Base-by-base conservation (phyloP, 2,113 vertebrate species). In the Catharus fuscescens region DNA sequence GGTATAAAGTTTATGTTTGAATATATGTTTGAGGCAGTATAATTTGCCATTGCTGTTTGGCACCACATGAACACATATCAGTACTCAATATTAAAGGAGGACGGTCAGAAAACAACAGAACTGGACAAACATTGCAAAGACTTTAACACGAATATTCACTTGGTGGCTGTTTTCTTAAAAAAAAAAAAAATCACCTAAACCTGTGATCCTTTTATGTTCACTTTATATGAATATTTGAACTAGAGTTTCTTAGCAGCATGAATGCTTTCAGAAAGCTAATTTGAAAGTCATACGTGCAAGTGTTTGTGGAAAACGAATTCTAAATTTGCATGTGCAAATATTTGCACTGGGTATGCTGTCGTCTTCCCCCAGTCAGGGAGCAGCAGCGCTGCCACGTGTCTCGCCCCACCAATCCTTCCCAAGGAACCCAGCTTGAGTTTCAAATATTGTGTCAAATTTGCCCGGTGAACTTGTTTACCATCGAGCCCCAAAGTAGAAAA, bases 241-340 rank as follows among this genome's bases (percentile, higher is more conserved):
- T 96, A 73, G 93, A 73, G 45, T 91, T 86, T 96, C 92, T 96
- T 86, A 89, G 90, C 73, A 90, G 95, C 93, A 80, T 61, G 93
- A 91, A 92, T 89, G 86, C 95, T 96, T 38, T 10, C 88, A 93
- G 94, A 94, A 94, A 95, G 88, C 84, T 95, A 93, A 95, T 94
- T 93, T 95, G 93, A 95, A 96, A 96, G 92, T 95, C 92, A 89
- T 96, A 94, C 90, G 25, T 91, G 87, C 32, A 52, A 94, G 87
- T 93, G 92, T 95, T 93, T 92, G 95, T 95, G 95, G 90, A 97
- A 92, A 94, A 93, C 24, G 84, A 96, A 95, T 96, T 86, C 95
- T 74, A 91, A 95, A 94, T 95, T 94, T 95, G 94, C 71, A 92
- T 89, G 84, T 95, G 88, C 91, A 97, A 95, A 96, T 88, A 97